phyloP scores from a whole-genome alignment of 2,113 vertebrate genomes.

The Regulus satrapa region DNA sequence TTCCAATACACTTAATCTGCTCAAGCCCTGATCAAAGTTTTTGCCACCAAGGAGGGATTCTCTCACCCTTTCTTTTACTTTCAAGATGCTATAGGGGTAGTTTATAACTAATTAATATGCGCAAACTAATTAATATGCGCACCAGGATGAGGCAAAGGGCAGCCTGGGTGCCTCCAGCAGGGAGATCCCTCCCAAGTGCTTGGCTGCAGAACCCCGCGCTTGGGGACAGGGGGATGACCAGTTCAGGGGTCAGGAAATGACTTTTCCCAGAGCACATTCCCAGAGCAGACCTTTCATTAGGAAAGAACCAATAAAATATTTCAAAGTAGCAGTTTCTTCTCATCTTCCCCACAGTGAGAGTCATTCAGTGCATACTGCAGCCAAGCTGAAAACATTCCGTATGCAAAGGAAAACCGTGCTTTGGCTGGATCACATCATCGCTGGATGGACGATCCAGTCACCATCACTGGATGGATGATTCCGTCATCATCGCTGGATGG shows the following conservation, averaged over 20 bases:
- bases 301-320: too few relatives aligned
- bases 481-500: too few relatives aligned
- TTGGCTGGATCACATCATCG: neutral
- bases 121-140: too few relatives aligned
- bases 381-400: too few relatives aligned
- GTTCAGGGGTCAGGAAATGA: neutral
- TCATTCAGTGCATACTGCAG: too few relatives aligned
- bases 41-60: neutral
- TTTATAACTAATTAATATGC: neutral
- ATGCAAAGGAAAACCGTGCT: accelerated
- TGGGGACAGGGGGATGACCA: too few relatives aligned
- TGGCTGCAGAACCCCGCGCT: accelerated
- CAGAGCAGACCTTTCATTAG: too few relatives aligned
- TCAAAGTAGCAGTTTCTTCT: too few relatives aligned
- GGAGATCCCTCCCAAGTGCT: neutral
- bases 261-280: neutral
- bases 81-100: neutral
- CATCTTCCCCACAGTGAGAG: too few relatives aligned
- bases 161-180: neutral
- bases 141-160: too few relatives aligned
- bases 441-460: too few relatives aligned
- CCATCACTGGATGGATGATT: too few relatives aligned
- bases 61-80: neutral
- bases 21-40: neutral
- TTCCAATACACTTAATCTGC: neutral